Evolutionary conservation across 1,140 invertebrate species (phyloP).

Genomic region (Apis mellifera): Amel_HAv3.1 CM009943.2:3749501-3750000

Average conservation of each 20-base stretch:
- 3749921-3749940: not conserved
- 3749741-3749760: conserved; percentile 72
- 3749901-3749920: not conserved
- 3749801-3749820: not conserved
- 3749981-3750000: not conserved
- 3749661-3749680: not conserved
- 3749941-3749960: not conserved
- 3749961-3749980: not conserved
- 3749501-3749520: conserved; percentile 96
- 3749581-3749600: conserved; percentile 95
- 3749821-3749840: not conserved
- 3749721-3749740: conserved; percentile 63
- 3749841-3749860: not conserved
- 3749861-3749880: not conserved
- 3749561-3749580: conserved; percentile 94
- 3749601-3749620: conserved; percentile 98
- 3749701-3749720: conserved; percentile 80
- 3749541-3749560: conserved; percentile 99
- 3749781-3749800: conserved; percentile 61
- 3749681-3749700: conserved; percentile 34
- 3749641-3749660: not conserved
- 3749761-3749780: conserved; percentile 70
- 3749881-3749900: not conserved
- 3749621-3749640: conserved; percentile 91
- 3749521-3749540: conserved; percentile 97